A percentile compares a stretch with the other conserved stretches of the same genome.
Evolutionary conservation across 1,140 invertebrate species (phyloP).

Genomic region (Drosophila bipectinata): DNA sequence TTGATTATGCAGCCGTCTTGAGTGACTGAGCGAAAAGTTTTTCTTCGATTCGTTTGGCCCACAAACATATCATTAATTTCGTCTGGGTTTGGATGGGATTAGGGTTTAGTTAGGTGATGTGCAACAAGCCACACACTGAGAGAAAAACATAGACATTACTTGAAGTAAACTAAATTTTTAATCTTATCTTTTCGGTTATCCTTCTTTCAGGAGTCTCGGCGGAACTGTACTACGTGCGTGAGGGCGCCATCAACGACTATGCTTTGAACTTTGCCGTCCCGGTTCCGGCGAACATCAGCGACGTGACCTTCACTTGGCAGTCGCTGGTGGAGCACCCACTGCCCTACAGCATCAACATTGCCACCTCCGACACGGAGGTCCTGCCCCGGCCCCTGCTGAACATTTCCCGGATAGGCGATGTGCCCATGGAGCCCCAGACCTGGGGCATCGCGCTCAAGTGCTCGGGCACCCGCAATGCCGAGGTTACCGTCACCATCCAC

Average conservation of each 20-base stretch:
- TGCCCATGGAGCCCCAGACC: constrained; percentile 91
- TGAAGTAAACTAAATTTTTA: constrained; percentile 1
- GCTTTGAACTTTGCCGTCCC: constrained; percentile 94
- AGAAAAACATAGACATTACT: not conserved
- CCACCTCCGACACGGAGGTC: constrained; percentile 90
- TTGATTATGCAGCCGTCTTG: constrained; percentile 70
- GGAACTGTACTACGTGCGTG: constrained; percentile 94
- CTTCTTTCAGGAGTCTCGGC: constrained; percentile 90
- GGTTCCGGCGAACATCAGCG: constrained; percentile 91
- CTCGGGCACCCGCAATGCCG: constrained; percentile 90
- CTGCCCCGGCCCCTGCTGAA: constrained; percentile 91
- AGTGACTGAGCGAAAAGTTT: constrained; percentile 73
- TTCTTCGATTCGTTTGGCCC: constrained; percentile 56
- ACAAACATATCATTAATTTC: constrained; percentile 74
- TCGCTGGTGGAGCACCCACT: constrained; percentile 90
- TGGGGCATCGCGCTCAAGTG: constrained; percentile 93
- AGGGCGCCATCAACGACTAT: constrained; percentile 93
- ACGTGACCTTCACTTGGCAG: constrained; percentile 95
- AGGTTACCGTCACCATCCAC: constrained; percentile 93
- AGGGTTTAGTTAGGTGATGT: constrained; percentile 18
- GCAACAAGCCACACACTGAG: constrained; percentile 21
- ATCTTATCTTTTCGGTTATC: not conserved
- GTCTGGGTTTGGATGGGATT: constrained; percentile 11
- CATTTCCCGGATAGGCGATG: constrained; percentile 91
- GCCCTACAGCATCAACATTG: constrained; percentile 91